Percentiles rank a stretch among this genome's conserved stretches.
Evolutionary conservation across 2,797 vertebrate species (phyloP).

Genomic region (Squalus acanthias): DNA sequence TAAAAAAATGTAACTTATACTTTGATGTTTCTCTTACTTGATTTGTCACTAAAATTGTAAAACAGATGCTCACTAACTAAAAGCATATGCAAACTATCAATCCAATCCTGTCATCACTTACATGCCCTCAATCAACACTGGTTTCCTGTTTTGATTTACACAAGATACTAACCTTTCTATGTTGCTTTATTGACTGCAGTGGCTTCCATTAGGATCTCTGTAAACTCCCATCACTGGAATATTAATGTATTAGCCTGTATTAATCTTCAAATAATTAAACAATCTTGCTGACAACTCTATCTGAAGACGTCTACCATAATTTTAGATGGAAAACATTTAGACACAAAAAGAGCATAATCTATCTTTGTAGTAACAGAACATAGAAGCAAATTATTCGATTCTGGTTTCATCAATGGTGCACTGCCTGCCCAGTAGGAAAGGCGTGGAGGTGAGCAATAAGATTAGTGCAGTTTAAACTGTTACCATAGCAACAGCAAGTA

Average conservation of each 20-base stretch:
- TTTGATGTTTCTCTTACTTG: constrained; percentile 34
- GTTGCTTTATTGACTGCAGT: neutral
- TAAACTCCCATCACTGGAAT: neutral
- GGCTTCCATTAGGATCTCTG: neutral
- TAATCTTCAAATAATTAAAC: neutral
- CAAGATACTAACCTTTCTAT: constrained; percentile 22
- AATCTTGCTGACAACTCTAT: no score
- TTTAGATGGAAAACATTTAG: neutral
- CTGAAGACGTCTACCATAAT: neutral
- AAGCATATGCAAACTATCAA: constrained; percentile 37
- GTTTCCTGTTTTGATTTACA: constrained; percentile 37
- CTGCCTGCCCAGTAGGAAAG: neutral
- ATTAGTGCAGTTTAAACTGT: neutral
- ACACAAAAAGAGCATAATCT: neutral
- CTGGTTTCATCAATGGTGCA: neutral
- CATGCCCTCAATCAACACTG: constrained; percentile 35
- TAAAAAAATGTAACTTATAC: neutral
- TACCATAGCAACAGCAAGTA: neutral
- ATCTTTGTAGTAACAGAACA: neutral
- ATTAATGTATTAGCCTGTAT: neutral
- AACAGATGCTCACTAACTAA: constrained; percentile 28
- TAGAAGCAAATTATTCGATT: neutral
- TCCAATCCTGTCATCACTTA: constrained; percentile 33
- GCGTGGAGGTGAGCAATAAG: neutral
- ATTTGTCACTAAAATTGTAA: constrained; percentile 34